Evolutionary conservation across 1,140 invertebrate species (phyloP).

Genomic region (Scaptomyza graminum): DNA sequence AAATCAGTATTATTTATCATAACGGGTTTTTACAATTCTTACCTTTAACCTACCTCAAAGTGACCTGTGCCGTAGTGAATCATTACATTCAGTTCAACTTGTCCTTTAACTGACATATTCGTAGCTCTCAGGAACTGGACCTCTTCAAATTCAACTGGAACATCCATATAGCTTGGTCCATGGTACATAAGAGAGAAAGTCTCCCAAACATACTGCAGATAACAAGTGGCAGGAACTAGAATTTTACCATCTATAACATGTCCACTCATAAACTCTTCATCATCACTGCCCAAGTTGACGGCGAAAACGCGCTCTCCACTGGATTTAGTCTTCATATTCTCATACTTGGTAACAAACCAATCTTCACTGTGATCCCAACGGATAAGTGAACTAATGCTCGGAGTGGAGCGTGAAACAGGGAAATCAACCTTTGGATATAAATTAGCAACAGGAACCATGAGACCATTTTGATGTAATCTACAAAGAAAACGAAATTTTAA

Average conservation of each 20-base stretch:
- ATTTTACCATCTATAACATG: conserved; percentile 95
- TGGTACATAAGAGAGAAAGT: conserved; percentile 90
- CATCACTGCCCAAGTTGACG: conserved; percentile 87
- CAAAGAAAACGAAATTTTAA: not conserved
- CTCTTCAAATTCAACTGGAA: conserved; percentile 94
- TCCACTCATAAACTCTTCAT: conserved; percentile 91
- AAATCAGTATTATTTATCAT: conserved; percentile 19
- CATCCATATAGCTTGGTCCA: conserved; percentile 88
- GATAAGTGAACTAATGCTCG: conserved; percentile 90
- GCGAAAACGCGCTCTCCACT: conserved; percentile 86
- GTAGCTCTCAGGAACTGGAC: conserved; percentile 93
- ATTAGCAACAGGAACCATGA: conserved; percentile 84
- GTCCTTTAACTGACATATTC: conserved; percentile 88
- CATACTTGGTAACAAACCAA: conserved; percentile 85
- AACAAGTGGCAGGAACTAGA: conserved; percentile 95
- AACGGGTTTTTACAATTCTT: not conserved
- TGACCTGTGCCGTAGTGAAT: conserved; percentile 92
- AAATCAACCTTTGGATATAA: conserved; percentile 88
- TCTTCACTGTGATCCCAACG: conserved; percentile 96
- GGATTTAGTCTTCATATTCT: conserved; percentile 79
- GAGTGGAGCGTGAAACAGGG: conserved; percentile 91
- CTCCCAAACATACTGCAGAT: conserved; percentile 93
- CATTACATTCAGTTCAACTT: conserved; percentile 91
- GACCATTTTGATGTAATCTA: conserved; percentile 73
- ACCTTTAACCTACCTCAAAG: conserved; percentile 86